phyloP scores from a whole-genome alignment of 2,888 invertebrate genomes.

The Ctenicera cuprea region DNA sequence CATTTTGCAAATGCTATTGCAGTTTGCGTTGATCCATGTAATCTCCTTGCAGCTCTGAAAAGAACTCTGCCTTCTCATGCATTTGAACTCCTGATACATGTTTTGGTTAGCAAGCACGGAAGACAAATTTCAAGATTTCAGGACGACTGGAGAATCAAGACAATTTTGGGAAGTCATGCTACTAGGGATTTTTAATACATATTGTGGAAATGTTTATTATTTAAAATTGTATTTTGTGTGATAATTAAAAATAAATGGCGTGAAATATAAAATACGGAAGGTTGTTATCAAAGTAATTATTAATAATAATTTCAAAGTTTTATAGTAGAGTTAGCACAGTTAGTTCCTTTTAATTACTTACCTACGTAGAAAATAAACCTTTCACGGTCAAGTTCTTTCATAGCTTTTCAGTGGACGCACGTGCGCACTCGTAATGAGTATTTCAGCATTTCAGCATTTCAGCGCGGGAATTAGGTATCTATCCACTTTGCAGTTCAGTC shows the following conservation, averaged over 20 bases:
- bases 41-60: slow-evolving; percentile 57
- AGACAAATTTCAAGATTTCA: slow-evolving; percentile 19
- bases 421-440: slow-evolving; percentile 19
- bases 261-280: no score
- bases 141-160: not conserved
- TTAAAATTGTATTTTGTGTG: no score
- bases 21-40: slow-evolving; percentile 59
- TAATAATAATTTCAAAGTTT: no score
- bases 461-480: slow-evolving; percentile 11
- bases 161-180: not conserved
- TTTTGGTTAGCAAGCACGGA: slow-evolving; percentile 53
- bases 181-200: no score
- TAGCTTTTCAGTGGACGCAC: slow-evolving; percentile 1
- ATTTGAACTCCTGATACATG: slow-evolving; percentile 56
- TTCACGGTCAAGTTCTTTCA: slow-evolving; percentile 15
- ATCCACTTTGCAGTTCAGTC: slow-evolving; percentile 20
- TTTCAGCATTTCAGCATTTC: slow-evolving; percentile 20
- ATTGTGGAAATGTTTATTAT: no score
- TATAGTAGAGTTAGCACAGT: no score
- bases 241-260: no score
- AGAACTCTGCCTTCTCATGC: slow-evolving; percentile 54
- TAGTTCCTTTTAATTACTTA: not conserved
- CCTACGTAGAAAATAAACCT: not conserved
- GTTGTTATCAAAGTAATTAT: no score
- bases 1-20: slow-evolving; percentile 62